Conservation (phyloP, 2,888 invertebrate genomes). For the Melanargia galathea region DNA sequence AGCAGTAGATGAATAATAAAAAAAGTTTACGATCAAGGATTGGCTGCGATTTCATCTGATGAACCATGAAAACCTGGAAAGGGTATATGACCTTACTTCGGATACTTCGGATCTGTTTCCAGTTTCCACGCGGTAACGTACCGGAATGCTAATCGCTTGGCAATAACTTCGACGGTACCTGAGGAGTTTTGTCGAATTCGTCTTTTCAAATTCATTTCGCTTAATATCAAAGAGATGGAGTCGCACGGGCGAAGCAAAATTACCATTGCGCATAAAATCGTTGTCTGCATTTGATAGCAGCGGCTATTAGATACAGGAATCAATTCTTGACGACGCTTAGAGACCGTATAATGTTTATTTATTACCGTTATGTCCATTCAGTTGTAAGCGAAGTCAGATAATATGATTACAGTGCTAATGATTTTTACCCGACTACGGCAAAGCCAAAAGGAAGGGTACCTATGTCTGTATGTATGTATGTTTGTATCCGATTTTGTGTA, state of each 20-base stretch:
- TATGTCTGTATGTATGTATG: too few species aligned
- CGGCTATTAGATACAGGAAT: slow-evolving; percentile 17
- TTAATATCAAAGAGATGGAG: neutral
- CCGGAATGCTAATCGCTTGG: neutral
- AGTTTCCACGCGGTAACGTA: neutral
- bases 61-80: too few species aligned
- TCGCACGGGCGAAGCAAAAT: neutral
- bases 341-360: neutral
- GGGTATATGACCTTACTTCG: too few species aligned
- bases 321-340: slow-evolving; percentile 3
- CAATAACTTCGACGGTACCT: neutral
- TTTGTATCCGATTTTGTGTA: too few species aligned
- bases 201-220: neutral
- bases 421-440: too few species aligned
- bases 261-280: neutral
- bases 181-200: neutral
- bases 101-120: too few species aligned
- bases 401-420: too few species aligned
- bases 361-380: neutral
- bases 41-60: too few species aligned
- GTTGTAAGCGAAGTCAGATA: neutral
- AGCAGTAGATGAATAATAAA: too few species aligned
- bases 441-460: too few species aligned
- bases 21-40: too few species aligned
- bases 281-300: slow-evolving; percentile 11